Evolutionary conservation across 1,140 invertebrate genomes (phyloP), one percentile per base, ranked within the genome.

Genomic region (Drosophila pandora): DNA sequence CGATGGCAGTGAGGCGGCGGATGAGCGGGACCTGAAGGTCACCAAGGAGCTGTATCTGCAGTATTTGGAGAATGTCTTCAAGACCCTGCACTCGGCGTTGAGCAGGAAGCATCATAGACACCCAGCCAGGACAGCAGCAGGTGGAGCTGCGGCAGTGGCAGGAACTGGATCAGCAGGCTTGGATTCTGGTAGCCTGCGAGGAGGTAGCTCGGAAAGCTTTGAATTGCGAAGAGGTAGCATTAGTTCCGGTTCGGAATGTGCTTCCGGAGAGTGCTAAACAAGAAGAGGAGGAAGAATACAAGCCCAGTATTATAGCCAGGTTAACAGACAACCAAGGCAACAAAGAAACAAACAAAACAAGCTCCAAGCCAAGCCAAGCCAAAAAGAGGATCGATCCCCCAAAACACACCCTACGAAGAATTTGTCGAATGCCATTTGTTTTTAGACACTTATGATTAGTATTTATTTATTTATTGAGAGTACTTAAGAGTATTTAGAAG

Each of bases 361-460:
- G 10, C 30, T 28, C 28, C 21, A 45, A 2, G 1, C 28, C 13
- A 56, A 43, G 17, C 17, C 28, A 67, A 65, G 45, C 49, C 30
- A 54, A 48, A 65, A 12, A 34, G 10, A 30, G 12, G 9, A 17
- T 13, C n/a, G 12, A 47, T 12, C 21, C n/a, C 17, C 17, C 13
- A 1, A 28, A 28, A 28, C 41, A 43, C n/a, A 48, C 32, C 32
- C 21, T 68, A 61, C 54, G 48, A 75, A 62, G 80, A 84, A 85
- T 58, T 85, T 84, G 76, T 85, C 80, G 72, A 85, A 85, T 84
- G 80, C 80, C 80, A 84, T 83, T 83, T 43, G 6, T 41, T 59
- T 78, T 59, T 78, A 81, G 68, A 81, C 80, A 73, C 76, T 43
- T 75, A 84, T 39, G 5, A 47, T 69, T 68, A 76, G 54, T 58